Evolutionary conservation across 2,113 vertebrate species (phyloP).

Genomic region (Myiopsitta monachus): DNA sequence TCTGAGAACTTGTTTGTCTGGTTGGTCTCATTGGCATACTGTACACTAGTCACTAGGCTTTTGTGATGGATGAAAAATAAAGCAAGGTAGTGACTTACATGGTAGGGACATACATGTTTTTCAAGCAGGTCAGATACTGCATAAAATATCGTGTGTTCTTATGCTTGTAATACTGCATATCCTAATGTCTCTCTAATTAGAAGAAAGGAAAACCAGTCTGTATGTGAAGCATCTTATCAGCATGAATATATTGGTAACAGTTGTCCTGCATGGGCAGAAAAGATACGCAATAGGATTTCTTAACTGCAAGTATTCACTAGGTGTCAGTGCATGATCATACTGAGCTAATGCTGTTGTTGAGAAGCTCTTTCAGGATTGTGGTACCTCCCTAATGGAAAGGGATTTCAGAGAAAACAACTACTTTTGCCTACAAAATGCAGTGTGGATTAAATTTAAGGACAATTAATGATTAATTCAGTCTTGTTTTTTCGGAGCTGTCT

Average conservation of each 20-base stretch:
- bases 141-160: neutral
- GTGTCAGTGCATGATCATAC: slow-evolving; percentile 54
- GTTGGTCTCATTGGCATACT: neutral
- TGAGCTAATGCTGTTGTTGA: neutral
- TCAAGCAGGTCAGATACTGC: neutral
- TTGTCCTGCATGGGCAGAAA: neutral
- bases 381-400: neutral
- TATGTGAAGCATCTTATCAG: neutral
- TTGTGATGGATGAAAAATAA: neutral
- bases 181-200: neutral
- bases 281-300: neutral
- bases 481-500: neutral
- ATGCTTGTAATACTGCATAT: neutral
- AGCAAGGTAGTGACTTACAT: neutral
- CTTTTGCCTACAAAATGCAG: neutral
- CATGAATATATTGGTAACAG: neutral
- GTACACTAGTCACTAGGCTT: neutral
- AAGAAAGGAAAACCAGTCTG: neutral
- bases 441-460: neutral
- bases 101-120: accelerated
- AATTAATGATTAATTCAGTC: neutral
- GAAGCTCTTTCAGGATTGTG: neutral
- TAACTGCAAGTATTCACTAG: slow-evolving; percentile 57
- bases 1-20: neutral
- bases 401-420: neutral